phyloP scores from a whole-genome alignment of 2,888 invertebrate genomes.

The Arctia plantaginis region DNA sequence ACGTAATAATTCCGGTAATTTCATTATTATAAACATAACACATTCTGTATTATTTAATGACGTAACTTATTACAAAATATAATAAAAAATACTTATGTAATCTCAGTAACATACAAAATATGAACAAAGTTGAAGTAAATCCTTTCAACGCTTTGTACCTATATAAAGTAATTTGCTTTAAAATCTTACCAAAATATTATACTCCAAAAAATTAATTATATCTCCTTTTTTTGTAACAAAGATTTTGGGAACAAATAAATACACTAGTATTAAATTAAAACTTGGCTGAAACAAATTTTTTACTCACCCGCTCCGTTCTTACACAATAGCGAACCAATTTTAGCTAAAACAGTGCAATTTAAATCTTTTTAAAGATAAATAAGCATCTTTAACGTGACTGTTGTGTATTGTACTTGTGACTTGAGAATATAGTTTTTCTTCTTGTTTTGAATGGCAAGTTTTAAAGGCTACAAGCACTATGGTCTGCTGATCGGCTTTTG shows the following conservation, averaged over 20 bases:
- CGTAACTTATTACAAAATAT: not conserved
- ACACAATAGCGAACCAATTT: slow-evolving; percentile 7
- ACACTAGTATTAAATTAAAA: not conserved
- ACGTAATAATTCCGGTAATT: not conserved
- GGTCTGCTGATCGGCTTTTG: slow-evolving; percentile 25
- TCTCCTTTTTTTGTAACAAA: not conserved
- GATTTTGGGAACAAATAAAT: not conserved
- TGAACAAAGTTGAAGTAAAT: not conserved
- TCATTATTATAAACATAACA: not conserved
- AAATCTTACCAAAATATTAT: not conserved
- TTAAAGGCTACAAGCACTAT: slow-evolving; percentile 30
- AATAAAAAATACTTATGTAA: not conserved
- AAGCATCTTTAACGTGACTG: slow-evolving; percentile 20
- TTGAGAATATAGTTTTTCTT: not conserved
- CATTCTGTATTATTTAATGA: not conserved
- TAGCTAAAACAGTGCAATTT: slow-evolving; percentile 8
- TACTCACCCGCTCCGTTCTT: not conserved
- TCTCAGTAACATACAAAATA: not conserved
- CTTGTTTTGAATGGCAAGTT: slow-evolving; percentile 33
- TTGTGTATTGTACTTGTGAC: not conserved
- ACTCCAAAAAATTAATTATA: not conserved
- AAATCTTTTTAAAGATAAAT: slow-evolving; percentile 7
- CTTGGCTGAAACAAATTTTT: not conserved
- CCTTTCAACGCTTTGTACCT: too few relatives aligned
- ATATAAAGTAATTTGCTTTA: too few relatives aligned